Evolutionary conservation across 2,797 vertebrate genomes (phyloP), one percentile per base, ranked within the genome.

Genomic region (Bovichtus variegatus): DNA sequence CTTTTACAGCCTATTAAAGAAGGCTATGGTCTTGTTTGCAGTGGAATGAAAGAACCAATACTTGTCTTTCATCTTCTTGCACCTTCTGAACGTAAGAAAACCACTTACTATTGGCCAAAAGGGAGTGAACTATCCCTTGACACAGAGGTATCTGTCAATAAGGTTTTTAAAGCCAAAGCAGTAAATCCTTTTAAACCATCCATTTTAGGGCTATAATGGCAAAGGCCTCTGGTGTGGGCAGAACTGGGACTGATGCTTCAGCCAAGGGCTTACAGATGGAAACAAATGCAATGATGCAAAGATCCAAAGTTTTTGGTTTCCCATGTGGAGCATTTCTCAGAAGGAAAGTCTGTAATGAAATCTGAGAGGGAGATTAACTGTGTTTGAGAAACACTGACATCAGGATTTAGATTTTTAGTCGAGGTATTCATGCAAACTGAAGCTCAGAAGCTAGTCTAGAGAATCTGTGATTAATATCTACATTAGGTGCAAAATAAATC

Each of bases 231-330:
- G 44, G 49, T 60, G 61, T 31, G 34, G 53, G 60, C 27, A 59
- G n/a, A 73, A 65, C 55, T 61, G 49, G 40, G 3, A 9, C 25
- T 49, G 25, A 46, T 41, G 38, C 38, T 68, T 83, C 36, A 82
- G 78, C 67, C 64, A 63, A 65, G 46, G 51, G 74, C 25, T n/a
- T 46, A 34, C 9, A 71, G 11, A 82, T 73, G 75, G 78, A 88
- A 91, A 89, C 60, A 80, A 70, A 86, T n/a, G 36, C 34, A 71
- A 25, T 31, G n/a, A n/a, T n/a, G n/a, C n/a, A 25, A 27, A 53
- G 49, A 77, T 78, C 53, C 31, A 81, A 29, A 50, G 36, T 16
- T 38, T 87, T 73, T 62, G 38, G 60, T 85, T 87, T 81, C 58
- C 61, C 63, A 21, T 46, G 34, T 51, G 61, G 59, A 77, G 27